Evolutionary conservation across 2,113 vertebrate species (phyloP).

Genomic region (Lanius ludovicianus): DNA sequence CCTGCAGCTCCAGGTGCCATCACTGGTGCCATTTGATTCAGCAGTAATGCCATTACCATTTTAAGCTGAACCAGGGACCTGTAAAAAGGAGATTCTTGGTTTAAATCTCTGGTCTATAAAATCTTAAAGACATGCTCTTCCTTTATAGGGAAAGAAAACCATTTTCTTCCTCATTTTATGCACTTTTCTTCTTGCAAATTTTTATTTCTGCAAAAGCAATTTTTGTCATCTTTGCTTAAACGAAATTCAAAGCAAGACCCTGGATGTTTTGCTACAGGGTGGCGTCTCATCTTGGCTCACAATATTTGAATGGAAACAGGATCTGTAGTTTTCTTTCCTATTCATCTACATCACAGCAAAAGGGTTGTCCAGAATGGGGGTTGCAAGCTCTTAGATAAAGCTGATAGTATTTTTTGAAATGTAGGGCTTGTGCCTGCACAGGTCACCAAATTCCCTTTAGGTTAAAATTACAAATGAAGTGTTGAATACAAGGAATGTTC

Average conservation of each 20-base stretch:
- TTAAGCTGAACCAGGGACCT: not conserved
- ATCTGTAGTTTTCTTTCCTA: not conserved
- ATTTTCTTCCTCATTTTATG: conserved; percentile 35
- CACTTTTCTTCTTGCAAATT: not conserved
- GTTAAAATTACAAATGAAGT: not conserved
- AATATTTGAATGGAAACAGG: not conserved
- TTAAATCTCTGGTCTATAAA: conserved; percentile 46
- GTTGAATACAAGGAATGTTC: not conserved
- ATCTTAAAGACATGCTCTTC: not conserved
- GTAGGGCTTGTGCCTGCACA: not conserved
- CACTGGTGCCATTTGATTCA: fast-evolving
- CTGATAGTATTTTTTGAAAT: not conserved
- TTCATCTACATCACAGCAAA: not conserved
- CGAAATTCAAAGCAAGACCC: not conserved
- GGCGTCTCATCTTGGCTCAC: not conserved
- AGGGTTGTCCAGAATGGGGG: not conserved
- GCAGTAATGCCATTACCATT: not conserved
- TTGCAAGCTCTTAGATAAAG: not conserved
- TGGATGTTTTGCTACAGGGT: not conserved
- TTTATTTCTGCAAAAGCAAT: conserved; percentile 31
- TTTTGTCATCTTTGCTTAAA: not conserved
- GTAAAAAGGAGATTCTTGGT: conserved; percentile 3
- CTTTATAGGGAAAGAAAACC: conserved; percentile 21
- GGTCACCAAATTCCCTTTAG: not conserved
- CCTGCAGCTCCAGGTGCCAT: not conserved